Evolutionary conservation across 1,140 invertebrate species (phyloP), one percentile per base, ranked within the genome.

Genomic region (Pinna nobilis): DNA sequence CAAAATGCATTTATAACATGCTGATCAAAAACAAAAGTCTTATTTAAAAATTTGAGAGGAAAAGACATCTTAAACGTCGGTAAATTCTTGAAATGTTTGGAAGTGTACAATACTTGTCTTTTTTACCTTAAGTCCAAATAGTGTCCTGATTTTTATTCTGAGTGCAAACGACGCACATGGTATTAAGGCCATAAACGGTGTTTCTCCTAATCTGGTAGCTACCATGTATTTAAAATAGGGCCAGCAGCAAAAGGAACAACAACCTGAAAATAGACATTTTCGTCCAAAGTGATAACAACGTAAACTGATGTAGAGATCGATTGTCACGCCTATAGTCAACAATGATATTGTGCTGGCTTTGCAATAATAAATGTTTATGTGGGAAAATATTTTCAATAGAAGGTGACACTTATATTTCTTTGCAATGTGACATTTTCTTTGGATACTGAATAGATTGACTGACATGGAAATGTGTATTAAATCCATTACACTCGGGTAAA

Each of bases 81-180:
- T n/a, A n/a, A n/a, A 3, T 50, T 50, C n/a, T 50, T 13, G 25
- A 5, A 11, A 55, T 15, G 1, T 3, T 23, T n/a, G n/a, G n/a
- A n/a, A n/a, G n/a, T n/a, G n/a, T n/a, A n/a, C n/a, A n/a, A n/a
- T n/a, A 47, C 2, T 18, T 23, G 15, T n/a, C 4, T 47, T 2
- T 35, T 35, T 64, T 53, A 82, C 82, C 78, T 84, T 84, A 4
- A 84, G 80, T 33, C 82, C 77, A 63, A 84, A 80, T 2, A 84
- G 53, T 11, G 80, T 77, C 35, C 82, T 76, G 32, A 82, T 70
- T 74, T 84, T 84, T 50, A 84, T 76, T 25, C 82, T 49, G 11
- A 83, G 71, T 20, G 76, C 82, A 64, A 83, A 83, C 32, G 73
- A 72, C n/a, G 82, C 80, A 70, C 82, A 83, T 5, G 82, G 82